These are phyloP conservation scores for Enteromius trimaculatus DNA, from an alignment of 2,797 vertebrate genomes.

Conservation along the genomic window DNA sequence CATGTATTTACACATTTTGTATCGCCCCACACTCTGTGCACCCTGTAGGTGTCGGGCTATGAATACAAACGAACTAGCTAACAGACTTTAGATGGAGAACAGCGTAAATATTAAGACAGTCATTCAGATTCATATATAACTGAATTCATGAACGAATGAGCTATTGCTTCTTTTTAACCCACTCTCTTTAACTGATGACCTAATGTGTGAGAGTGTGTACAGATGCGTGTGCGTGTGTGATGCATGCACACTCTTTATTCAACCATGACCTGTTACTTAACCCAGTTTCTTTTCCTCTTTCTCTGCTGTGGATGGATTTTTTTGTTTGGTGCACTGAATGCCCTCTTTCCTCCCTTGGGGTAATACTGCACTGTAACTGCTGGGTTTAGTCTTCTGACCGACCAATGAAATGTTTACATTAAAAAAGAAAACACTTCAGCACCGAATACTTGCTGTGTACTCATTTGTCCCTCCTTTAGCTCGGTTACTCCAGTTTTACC, in stretches of 20 bases:
- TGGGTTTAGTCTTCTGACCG: slow-evolving; percentile 49
- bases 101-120: slow-evolving; percentile 21
- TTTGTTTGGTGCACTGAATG: slow-evolving; percentile 36
- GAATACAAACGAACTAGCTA: slow-evolving; percentile 35
- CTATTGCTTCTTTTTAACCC: slow-evolving; percentile 32
- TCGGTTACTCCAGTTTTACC: background rate
- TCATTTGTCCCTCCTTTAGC: background rate
- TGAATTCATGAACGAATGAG: slow-evolving; percentile 32
- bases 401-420: slow-evolving; percentile 60
- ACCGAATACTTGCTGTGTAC: slow-evolving; percentile 20
- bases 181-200: slow-evolving; percentile 36
- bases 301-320: slow-evolving; percentile 24
- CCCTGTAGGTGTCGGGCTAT: slow-evolving; percentile 23
- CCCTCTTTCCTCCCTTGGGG: slow-evolving; percentile 40
- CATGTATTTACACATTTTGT: slow-evolving; percentile 58
- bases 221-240: slow-evolving; percentile 35
- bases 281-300: slow-evolving; percentile 46
- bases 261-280: slow-evolving; percentile 44
- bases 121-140: slow-evolving; percentile 19
- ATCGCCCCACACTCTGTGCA: slow-evolving; percentile 37
- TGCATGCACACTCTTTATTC: slow-evolving; percentile 42
- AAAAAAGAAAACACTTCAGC: slow-evolving; percentile 54
- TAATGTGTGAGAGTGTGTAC: slow-evolving; percentile 40
- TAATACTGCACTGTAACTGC: slow-evolving; percentile 38
- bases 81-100: slow-evolving; percentile 20